Percentiles rank a stretch among this genome's conserved stretches.
These are phyloP conservation scores for Calyptommatus sinebrachiatus DNA, from an alignment of 2,113 vertebrate genomes.

Conservation along the genomic window DNA sequence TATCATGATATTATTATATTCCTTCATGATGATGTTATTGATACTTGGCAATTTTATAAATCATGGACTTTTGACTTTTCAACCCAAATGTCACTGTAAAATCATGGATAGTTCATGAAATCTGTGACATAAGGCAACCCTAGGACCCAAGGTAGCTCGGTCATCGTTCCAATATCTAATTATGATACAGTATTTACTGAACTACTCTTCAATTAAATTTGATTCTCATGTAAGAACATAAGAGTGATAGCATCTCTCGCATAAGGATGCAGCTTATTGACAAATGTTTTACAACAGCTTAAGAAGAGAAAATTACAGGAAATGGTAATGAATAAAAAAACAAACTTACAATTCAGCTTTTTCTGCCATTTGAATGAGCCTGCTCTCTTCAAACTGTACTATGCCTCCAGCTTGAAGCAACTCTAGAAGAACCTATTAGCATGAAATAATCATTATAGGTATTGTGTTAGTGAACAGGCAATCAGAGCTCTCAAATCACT, in stretches of 20 bases:
- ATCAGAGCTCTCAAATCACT: not conserved
- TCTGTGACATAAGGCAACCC: too few relatives aligned
- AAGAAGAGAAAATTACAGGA: not conserved
- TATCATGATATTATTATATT: too few relatives aligned
- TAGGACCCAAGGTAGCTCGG: not conserved
- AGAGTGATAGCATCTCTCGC: not conserved
- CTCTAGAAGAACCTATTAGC: conserved; percentile 87
- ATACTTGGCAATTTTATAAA: too few relatives aligned
- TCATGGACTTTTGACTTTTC: too few relatives aligned
- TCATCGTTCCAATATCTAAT: not conserved
- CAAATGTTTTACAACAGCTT: not conserved
- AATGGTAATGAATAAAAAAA: not conserved
- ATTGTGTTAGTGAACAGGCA: not conserved
- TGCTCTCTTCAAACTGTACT: conserved; percentile 91
- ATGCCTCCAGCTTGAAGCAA: conserved; percentile 93
- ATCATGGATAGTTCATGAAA: too few relatives aligned
- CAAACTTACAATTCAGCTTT: conserved; percentile 93
- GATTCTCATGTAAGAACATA: not conserved
- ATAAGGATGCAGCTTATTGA: not conserved
- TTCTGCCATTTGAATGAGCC: conserved; percentile 87
- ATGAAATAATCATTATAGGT: conserved; percentile 36
- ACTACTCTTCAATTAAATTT: not conserved
- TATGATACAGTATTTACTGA: not conserved
- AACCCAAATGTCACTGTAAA: too few relatives aligned
- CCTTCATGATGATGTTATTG: too few relatives aligned